Conservation (phyloP, 2,797 vertebrate genomes). For the Paratrypauchen microcephalus region DNA sequence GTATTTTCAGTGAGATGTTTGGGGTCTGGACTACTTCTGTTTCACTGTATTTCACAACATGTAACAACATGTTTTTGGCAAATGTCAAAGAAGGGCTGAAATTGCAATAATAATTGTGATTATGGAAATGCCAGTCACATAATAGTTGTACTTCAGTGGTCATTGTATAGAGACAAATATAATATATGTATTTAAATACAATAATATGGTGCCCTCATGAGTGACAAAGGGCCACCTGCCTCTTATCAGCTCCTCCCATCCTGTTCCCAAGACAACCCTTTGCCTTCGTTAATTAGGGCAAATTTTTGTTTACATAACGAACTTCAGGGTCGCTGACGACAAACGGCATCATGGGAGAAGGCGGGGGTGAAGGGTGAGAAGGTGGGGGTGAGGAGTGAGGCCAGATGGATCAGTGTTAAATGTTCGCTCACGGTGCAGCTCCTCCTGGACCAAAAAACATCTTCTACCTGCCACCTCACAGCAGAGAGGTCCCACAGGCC, state of each 20-base stretch:
- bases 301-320: constrained; percentile 69
- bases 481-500: constrained; percentile 57
- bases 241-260: constrained; percentile 21
- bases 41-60: neutral
- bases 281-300: constrained; percentile 63
- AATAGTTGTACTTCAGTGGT: neutral
- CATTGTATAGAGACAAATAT: neutral
- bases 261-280: constrained; percentile 59
- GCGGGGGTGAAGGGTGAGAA: constrained; percentile 44
- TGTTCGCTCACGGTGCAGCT: constrained; percentile 29
- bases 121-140: neutral
- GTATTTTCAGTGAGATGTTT: neutral
- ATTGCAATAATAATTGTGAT: constrained; percentile 1
- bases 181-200: constrained; percentile 14
- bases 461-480: constrained; percentile 59
- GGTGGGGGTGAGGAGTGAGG: constrained; percentile 22
- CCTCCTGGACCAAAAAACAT: constrained; percentile 62
- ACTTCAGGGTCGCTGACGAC: constrained; percentile 62
- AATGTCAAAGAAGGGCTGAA: neutral
- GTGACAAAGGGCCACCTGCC: constrained; percentile 62
- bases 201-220: constrained; percentile 20
- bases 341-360: constrained; percentile 67
- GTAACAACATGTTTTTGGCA: neutral
- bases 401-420: constrained; percentile 41
- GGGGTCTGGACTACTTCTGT: neutral